These are phyloP conservation scores for Gambelia wislizenii DNA, from an alignment of 2,797 vertebrate genomes.

Conservation along the genomic window DNA sequence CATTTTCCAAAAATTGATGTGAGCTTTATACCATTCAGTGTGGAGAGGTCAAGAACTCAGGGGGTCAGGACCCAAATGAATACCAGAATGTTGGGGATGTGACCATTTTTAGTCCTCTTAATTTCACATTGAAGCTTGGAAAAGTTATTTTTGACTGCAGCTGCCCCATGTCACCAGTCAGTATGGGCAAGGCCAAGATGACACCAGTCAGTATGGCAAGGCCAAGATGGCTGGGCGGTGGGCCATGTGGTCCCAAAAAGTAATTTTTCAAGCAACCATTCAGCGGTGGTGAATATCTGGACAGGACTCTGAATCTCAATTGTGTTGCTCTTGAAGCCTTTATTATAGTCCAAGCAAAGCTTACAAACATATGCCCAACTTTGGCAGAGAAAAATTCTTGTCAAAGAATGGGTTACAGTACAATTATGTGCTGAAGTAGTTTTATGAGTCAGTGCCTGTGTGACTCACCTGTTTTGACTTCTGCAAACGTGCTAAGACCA, in stretches of 20 bases:
- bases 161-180: no score
- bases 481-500: slow-evolving; percentile 23
- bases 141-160: no score
- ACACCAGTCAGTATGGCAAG: no score
- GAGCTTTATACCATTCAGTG: not conserved
- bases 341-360: not conserved
- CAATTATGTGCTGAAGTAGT: not conserved
- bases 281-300: not conserved
- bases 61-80: no score
- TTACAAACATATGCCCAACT: not conserved
- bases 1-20: not conserved
- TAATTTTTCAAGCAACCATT: not conserved
- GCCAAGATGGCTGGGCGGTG: no score
- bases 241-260: no score
- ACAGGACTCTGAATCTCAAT: not conserved
- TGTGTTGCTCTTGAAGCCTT: not conserved
- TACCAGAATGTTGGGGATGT: not conserved
- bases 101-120: no score
- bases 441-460: slow-evolving; percentile 34
- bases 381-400: not conserved
- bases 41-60: not conserved
- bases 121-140: no score
- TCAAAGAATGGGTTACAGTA: slow-evolving; percentile 32
- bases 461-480: slow-evolving; percentile 37
- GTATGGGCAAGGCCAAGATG: no score